Conservation (phyloP, 2,113 vertebrate genomes). For the Microcebus griseorufus region DNA sequence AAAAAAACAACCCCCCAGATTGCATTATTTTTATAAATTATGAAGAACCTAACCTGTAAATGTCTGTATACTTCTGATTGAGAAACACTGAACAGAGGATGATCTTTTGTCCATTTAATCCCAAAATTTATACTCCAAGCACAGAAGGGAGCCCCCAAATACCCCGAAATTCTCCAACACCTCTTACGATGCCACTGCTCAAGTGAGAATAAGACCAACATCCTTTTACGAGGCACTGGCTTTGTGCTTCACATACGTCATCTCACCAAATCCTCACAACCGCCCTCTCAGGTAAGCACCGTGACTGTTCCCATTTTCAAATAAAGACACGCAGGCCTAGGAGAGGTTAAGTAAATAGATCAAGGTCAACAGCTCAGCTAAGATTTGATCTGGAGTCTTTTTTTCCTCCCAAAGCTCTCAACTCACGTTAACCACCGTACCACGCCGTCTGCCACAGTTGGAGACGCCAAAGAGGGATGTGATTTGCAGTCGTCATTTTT, state of each 20-base stretch:
- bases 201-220: not conserved
- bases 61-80: not conserved
- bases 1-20: not conserved
- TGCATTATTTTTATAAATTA: slow-evolving; percentile 31
- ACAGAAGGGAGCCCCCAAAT: not conserved
- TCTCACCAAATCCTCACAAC: not conserved
- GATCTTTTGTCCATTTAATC: slow-evolving; percentile 6
- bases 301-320: not conserved
- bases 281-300: not conserved
- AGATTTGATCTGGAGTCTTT: not conserved
- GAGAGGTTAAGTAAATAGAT: not conserved
- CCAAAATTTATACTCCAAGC: not conserved
- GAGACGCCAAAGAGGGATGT: not conserved
- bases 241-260: not conserved
- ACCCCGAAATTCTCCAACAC: slow-evolving; percentile 22
- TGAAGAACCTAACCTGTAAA: slow-evolving; percentile 32
- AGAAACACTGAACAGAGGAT: slow-evolving; percentile 45
- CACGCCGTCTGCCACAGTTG: not conserved
- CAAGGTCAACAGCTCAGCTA: slow-evolving; percentile 13
- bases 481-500: slow-evolving; percentile 55
- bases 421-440: not conserved
- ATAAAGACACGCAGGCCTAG: not conserved
- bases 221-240: not conserved
- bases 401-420: not conserved
- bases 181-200: not conserved